A percentile compares a stretch with the other conserved stretches of the same genome.
phyloP scores from a whole-genome alignment of 2,888 invertebrate species.

The Ochropleura plecta region DNA sequence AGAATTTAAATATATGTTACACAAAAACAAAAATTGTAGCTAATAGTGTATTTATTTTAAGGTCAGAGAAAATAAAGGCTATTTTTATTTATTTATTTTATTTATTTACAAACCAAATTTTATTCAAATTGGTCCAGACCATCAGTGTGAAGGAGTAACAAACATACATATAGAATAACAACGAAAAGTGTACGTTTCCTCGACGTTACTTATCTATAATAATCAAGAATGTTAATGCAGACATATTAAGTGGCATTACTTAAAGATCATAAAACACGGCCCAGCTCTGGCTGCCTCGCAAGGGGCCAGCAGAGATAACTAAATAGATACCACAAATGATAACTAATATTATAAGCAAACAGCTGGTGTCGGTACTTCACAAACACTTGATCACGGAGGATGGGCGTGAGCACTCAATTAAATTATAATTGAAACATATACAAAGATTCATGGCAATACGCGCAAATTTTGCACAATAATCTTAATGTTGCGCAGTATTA shows the following conservation, averaged over 20 bases:
- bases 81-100: too few relatives aligned
- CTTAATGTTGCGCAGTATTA: slow-evolving; percentile 20
- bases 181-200: background rate
- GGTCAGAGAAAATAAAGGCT: too few relatives aligned
- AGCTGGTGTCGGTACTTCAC: slow-evolving; percentile 50
- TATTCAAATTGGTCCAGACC: too few relatives aligned
- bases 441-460: slow-evolving; percentile 11
- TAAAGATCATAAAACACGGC: slow-evolving; percentile 41
- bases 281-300: slow-evolving; percentile 23
- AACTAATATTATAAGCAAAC: slow-evolving; percentile 60
- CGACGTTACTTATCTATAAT: slow-evolving; percentile 9
- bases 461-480: slow-evolving; percentile 18
- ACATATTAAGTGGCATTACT: slow-evolving; percentile 44
- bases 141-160: background rate
- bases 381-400: slow-evolving; percentile 59
- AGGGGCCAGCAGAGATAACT: slow-evolving; percentile 53
- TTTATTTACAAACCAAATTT: too few relatives aligned
- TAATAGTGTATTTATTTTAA: too few relatives aligned
- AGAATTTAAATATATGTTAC: too few relatives aligned
- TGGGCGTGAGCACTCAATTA: slow-evolving; percentile 58
- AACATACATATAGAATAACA: background rate
- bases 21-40: too few relatives aligned
- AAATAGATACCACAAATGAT: slow-evolving; percentile 53
- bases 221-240: slow-evolving; percentile 41
- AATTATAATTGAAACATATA: slow-evolving; percentile 60